These are phyloP conservation scores for Lates japonicus DNA, from an alignment of 2,797 vertebrate genomes.

Conservation along the genomic window DNA sequence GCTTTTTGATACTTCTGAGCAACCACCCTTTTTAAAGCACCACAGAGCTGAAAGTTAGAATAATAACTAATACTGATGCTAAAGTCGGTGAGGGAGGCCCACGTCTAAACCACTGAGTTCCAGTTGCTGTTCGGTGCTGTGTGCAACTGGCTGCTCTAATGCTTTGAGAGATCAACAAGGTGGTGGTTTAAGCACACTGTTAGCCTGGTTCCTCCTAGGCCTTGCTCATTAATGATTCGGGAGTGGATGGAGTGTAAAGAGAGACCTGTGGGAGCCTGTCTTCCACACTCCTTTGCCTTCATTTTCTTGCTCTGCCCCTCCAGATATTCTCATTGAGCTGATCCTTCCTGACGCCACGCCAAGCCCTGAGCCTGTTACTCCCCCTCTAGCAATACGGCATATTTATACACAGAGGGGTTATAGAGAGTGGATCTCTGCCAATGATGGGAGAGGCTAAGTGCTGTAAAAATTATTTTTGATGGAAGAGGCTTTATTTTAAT, in stretches of 20 bases:
- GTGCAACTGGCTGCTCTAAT: constrained; percentile 7
- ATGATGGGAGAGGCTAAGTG: constrained; percentile 7
- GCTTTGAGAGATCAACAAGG: constrained; percentile 26
- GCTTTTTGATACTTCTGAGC: constrained; percentile 1
- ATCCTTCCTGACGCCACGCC: constrained; percentile 66
- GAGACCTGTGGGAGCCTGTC: constrained; percentile 75
- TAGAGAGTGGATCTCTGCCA: constrained; percentile 42
- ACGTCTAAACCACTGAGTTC: background rate
- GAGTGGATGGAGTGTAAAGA: constrained; percentile 46
- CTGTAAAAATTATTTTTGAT: constrained; percentile 16
- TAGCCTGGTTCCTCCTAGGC: constrained; percentile 35
- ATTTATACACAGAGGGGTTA: constrained; percentile 54
- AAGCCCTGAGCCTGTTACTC: constrained; percentile 56
- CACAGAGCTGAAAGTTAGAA: background rate
- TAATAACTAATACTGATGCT: constrained; percentile 4
- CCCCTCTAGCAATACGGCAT: constrained; percentile 43
- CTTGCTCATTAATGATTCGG: constrained; percentile 33
- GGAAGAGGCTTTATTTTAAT: constrained; percentile 5
- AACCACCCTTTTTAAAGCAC: constrained; percentile 10
- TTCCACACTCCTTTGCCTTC: constrained; percentile 42
- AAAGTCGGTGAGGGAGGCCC: background rate
- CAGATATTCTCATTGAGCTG: constrained; percentile 67
- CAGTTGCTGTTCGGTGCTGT: background rate
- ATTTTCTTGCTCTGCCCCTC: constrained; percentile 59
- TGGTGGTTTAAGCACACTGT: constrained; percentile 13